Percentiles rank a stretch among this genome's conserved stretches.
Evolutionary conservation across 92 coral and sea anemone species (phyloP).

Genomic region (Isaurus tuberculatus): DNA sequence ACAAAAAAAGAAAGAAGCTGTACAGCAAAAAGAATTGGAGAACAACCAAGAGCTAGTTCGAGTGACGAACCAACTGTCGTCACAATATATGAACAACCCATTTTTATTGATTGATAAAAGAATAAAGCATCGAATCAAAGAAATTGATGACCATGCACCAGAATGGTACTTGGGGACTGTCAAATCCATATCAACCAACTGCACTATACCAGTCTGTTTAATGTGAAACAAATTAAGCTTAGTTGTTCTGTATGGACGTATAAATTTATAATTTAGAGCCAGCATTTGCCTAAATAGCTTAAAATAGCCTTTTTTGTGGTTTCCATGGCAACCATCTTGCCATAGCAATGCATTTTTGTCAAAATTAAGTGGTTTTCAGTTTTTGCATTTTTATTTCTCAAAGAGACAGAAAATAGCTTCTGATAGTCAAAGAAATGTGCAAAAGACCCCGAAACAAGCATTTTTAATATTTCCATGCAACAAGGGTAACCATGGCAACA

Average conservation of each 20-base stretch:
- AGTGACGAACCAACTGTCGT: conserved; percentile 4
- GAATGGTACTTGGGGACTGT: not conserved
- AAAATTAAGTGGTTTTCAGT: not conserved
- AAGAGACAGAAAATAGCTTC: conserved; percentile 2
- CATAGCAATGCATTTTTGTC: not conserved
- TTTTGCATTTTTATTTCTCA: not conserved
- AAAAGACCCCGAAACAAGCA: not conserved
- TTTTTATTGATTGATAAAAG: not conserved
- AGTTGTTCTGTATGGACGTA: not conserved
- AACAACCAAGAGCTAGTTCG: conserved; percentile 2
- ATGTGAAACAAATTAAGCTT: not conserved
- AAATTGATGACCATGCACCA: not conserved
- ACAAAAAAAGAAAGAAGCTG: conserved; percentile 1
- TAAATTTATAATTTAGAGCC: not conserved
- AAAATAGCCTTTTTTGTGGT: not conserved
- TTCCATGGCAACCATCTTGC: conserved; percentile 12
- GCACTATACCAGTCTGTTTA: no score
- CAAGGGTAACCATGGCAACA: conserved; percentile 12
- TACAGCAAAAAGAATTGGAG: not conserved
- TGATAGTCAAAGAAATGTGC: conserved; percentile 6
- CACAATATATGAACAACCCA: not conserved
- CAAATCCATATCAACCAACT: no score
- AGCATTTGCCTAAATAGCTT: no score
- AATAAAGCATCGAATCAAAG: conserved; percentile 8
- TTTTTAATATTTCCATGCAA: not conserved